A percentile compares a stretch with the other conserved stretches of the same genome.
phyloP scores from a whole-genome alignment of 2,113 vertebrate genomes.

The Polypterus bichir region DNA sequence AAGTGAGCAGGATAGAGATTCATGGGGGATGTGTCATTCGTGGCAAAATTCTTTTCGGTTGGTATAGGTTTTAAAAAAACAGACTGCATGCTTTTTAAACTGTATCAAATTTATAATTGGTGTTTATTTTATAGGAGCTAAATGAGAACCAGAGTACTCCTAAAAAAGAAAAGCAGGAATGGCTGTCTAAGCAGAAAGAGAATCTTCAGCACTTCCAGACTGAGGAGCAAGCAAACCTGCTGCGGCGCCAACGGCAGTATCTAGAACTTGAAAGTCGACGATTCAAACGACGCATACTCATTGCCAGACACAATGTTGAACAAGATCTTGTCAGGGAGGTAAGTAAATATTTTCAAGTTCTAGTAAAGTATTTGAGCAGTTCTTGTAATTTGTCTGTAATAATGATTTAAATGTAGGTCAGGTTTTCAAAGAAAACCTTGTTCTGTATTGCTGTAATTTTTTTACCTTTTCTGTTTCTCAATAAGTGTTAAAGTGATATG shows the following conservation, averaged over 20 bases:
- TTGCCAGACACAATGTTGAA: slow-evolving; percentile 87
- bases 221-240: slow-evolving; percentile 89
- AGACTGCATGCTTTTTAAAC: too few relatives aligned
- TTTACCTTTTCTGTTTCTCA: too few relatives aligned
- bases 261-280: slow-evolving; percentile 89
- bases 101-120: too few relatives aligned
- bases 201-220: slow-evolving; percentile 97
- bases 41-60: too few relatives aligned
- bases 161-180: slow-evolving; percentile 97
- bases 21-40: too few relatives aligned
- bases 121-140: slow-evolving; percentile 58
- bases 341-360: slow-evolving; percentile 9
- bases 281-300: slow-evolving; percentile 89
- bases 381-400: too few relatives aligned
- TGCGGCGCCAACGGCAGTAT: slow-evolving; percentile 86
- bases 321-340: slow-evolving; percentile 92
- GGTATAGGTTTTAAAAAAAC: too few relatives aligned
- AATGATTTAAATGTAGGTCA: too few relatives aligned
- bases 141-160: slow-evolving; percentile 98
- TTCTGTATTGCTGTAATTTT: too few relatives aligned
- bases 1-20: too few relatives aligned
- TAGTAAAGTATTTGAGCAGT: neutral
- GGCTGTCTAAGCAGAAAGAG: slow-evolving; percentile 96
- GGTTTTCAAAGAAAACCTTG: too few relatives aligned
- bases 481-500: too few relatives aligned